Evolutionary conservation across 2,797 vertebrate genomes (phyloP).

Genomic region (Clarias platycephalus): DNA sequence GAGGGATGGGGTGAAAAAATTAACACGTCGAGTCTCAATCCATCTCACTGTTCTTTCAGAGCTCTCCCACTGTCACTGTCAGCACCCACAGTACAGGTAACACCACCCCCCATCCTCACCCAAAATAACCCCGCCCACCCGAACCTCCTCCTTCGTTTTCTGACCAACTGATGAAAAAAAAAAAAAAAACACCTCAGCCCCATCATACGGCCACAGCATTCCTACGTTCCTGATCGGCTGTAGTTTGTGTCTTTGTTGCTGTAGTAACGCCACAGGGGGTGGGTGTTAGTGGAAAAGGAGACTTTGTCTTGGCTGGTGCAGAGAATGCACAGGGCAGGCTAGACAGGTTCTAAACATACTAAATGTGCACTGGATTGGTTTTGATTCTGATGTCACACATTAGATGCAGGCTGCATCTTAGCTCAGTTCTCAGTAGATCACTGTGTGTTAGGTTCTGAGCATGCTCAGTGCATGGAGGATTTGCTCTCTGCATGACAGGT

Average conservation of each 20-base stretch:
- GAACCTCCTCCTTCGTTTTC: slow-evolving; percentile 48
- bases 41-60: slow-evolving; percentile 82
- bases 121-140: slow-evolving; percentile 60
- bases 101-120: slow-evolving; percentile 57
- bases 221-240: slow-evolving; percentile 4
- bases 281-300: slow-evolving; percentile 55
- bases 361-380: background rate
- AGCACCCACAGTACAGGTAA: slow-evolving; percentile 81
- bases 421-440: background rate
- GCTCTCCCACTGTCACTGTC: slow-evolving; percentile 78
- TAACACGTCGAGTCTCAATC: slow-evolving; percentile 67
- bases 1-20: slow-evolving; percentile 24
- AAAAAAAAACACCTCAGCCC: slow-evolving; percentile 25
- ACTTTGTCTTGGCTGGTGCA: slow-evolving; percentile 20
- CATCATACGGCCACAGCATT: slow-evolving; percentile 37
- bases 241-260: slow-evolving; percentile 57
- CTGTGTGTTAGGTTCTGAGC: background rate
- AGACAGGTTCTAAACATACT: background rate
- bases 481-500: background rate
- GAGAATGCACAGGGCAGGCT: background rate
- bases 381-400: background rate
- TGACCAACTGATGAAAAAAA: slow-evolving; percentile 28
- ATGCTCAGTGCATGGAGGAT: background rate
- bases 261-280: slow-evolving; percentile 63
- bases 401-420: slow-evolving; percentile 1